Evolutionary conservation across 2,888 invertebrate species (phyloP), one percentile per base, ranked within the genome.

Genomic region (Agriopis leucophaearia): DNA sequence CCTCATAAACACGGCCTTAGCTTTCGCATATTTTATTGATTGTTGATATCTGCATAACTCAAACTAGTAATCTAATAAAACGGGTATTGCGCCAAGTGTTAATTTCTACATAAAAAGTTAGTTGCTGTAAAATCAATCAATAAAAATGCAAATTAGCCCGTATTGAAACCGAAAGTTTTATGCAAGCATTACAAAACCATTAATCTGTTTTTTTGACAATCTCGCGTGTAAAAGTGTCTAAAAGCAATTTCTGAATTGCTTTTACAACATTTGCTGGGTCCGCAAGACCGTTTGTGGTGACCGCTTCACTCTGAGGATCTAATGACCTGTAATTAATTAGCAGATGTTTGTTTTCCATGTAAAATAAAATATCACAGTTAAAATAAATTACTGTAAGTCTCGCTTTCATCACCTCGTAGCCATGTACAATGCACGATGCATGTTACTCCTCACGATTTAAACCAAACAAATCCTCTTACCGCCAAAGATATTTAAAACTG

Each of bases 191-290:
- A 88, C 77, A 63, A 40, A 45, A 56, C 64, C 55, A 27, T 57
- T n/a, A 60, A 48, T 83, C 73, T 76, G 74, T 89, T 90, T 90
- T 87, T 74, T 80, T 88, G 86, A 87, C n/a, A n/a, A 87, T 87
- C 83, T 85, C 81, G 84, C 87, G 90, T 86, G 89, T 91, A 89
- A 89, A n/a, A n/a, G n/a, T n/a, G n/a, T n/a, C n/a, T n/a, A n/a
- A n/a, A n/a, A n/a, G n/a, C n/a, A n/a, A n/a, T n/a, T n/a, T 84
- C 84, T 81, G 71, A 73, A 73, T 61, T 9, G n/a, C 54, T 16
- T 63, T 69, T 70, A 66, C 58, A 56, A n/a, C 54, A n/a, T 52
- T 35, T 56, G n/a, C 54, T 36, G 27, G 47, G 36, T 7, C 40
- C 45, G 8, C 15, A 42, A 38, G 8, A 35, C 51, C 45, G 42